Conservation (phyloP, 2,888 invertebrate species). For the Tanytarsus gracilentus region DNA sequence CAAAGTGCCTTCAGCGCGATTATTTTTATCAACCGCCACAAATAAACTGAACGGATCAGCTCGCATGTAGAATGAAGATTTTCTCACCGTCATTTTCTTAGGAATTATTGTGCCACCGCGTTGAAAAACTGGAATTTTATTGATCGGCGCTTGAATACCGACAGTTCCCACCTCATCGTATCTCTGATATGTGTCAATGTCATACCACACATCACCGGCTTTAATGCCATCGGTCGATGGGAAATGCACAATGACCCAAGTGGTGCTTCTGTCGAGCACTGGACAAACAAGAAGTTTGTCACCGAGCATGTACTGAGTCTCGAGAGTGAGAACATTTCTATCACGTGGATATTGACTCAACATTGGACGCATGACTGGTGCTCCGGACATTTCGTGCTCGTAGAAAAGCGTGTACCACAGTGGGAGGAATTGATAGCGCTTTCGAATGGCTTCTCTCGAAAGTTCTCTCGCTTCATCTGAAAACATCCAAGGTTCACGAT, state of each 20-base stretch:
- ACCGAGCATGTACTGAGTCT: conserved; percentile 72
- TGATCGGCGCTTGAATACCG: conserved; percentile 31
- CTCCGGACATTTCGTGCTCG: conserved; percentile 73
- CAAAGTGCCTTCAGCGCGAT: conserved; percentile 58
- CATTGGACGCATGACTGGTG: conserved; percentile 83
- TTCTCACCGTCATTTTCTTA: conserved; percentile 71
- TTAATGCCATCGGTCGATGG: conserved; percentile 56
- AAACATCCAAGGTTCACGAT: conserved; percentile 94
- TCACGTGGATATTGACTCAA: conserved; percentile 86
- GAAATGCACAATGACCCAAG: conserved; percentile 75
- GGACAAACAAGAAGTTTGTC: conserved; percentile 74
- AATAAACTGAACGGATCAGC: conserved; percentile 82
- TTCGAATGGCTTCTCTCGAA: conserved; percentile 62
- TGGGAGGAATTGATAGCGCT: conserved; percentile 82
- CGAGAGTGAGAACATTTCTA: conserved; percentile 66
- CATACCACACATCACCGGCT: conserved; percentile 69
- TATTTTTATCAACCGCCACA: conserved; percentile 59
- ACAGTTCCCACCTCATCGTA: conserved; percentile 37
- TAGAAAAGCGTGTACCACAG: conserved; percentile 74
- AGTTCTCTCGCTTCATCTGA: conserved; percentile 59
- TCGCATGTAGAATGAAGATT: conserved; percentile 67
- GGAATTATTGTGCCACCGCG: conserved; percentile 76
- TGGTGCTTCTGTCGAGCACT: conserved; percentile 67
- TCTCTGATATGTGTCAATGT: conserved; percentile 62
- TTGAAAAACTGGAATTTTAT: conserved; percentile 77